Percentiles rank a stretch among this genome's conserved stretches.
Evolutionary conservation across 1,140 invertebrate genomes (phyloP).

Genomic region (Centruroides sculpturatus): DNA sequence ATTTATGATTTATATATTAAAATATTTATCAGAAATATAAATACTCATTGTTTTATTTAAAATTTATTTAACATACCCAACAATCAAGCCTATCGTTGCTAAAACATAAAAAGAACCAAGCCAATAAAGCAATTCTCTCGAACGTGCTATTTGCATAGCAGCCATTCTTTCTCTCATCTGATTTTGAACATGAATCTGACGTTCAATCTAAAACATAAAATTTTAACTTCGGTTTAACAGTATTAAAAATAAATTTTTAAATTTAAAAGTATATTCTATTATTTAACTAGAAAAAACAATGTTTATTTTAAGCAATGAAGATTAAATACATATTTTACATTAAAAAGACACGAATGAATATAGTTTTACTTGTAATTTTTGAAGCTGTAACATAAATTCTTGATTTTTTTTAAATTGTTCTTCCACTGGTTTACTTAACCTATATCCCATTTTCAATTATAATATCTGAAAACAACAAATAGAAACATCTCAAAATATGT

Average conservation of each 20-base stretch:
- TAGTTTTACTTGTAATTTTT: constrained; percentile 41
- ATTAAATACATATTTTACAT: too few relatives aligned
- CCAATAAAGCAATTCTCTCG: constrained; percentile 56
- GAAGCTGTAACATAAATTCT: constrained; percentile 50
- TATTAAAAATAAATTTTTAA: too few relatives aligned
- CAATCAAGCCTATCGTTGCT: constrained; percentile 37
- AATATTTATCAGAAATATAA: too few relatives aligned
- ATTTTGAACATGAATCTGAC: constrained; percentile 63
- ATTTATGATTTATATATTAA: too few relatives aligned
- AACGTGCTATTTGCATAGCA: constrained; percentile 51
- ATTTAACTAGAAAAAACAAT: too few relatives aligned
- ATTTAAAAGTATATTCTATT: too few relatives aligned
- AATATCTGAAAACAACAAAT: too few relatives aligned
- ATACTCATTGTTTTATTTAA: not conserved
- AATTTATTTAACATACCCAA: constrained; percentile 35
- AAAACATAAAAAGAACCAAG: constrained; percentile 49
- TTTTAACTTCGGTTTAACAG: not conserved
- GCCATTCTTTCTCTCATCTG: constrained; percentile 55
- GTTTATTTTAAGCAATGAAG: too few relatives aligned
- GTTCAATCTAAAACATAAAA: constrained; percentile 38
- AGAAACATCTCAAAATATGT: too few relatives aligned
- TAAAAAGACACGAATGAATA: not conserved
- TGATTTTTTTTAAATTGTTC: constrained; percentile 48
- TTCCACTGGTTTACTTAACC: constrained; percentile 33
- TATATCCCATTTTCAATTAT: constrained; percentile 22